A percentile compares a stretch with the other conserved stretches of the same genome.
Evolutionary conservation across 1,140 invertebrate species (phyloP).

Genomic region (Orius insidiosus): DNA sequence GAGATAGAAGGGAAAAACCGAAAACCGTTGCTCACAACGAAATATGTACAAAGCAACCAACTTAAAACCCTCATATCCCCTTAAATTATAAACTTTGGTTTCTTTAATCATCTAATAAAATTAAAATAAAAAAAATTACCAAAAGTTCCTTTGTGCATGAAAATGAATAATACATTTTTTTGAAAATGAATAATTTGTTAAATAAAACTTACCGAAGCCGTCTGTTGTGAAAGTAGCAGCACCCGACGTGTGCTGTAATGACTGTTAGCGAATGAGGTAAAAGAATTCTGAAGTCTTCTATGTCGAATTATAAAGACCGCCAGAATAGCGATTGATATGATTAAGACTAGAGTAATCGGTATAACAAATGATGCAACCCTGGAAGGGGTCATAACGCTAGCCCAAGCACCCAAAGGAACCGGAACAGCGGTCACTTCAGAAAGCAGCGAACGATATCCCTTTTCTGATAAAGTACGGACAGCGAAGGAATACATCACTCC

Average conservation of each 20-base stretch:
- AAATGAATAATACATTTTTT: not conserved
- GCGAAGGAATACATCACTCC: constrained; percentile 40
- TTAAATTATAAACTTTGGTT: too few species aligned
- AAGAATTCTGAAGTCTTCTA: constrained; percentile 53
- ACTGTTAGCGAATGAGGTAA: constrained; percentile 65
- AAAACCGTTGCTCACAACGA: too few species aligned
- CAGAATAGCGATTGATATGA: constrained; percentile 32
- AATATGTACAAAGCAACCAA: too few species aligned
- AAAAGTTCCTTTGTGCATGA: constrained; percentile 1
- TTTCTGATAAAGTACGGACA: constrained; percentile 38
- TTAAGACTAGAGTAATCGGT: constrained; percentile 33
- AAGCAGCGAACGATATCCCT: constrained; percentile 42
- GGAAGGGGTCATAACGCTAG: constrained; percentile 24
- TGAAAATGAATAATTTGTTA: not conserved
- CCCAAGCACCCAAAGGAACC: constrained; percentile 27
- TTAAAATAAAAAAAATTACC: constrained; percentile 8
- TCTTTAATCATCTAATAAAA: too few species aligned
- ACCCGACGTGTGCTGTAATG: constrained; percentile 73
- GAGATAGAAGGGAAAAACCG: too few species aligned
- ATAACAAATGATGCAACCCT: constrained; percentile 27
- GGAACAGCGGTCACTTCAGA: constrained; percentile 37
- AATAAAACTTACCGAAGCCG: constrained; percentile 35
- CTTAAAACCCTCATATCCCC: too few species aligned
- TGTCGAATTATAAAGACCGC: constrained; percentile 50
- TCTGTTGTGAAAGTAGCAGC: constrained; percentile 66